Evolutionary conservation across 2,113 vertebrate species (phyloP), one percentile per base, ranked within the genome.

Genomic region (Pampusana beccarii): DNA sequence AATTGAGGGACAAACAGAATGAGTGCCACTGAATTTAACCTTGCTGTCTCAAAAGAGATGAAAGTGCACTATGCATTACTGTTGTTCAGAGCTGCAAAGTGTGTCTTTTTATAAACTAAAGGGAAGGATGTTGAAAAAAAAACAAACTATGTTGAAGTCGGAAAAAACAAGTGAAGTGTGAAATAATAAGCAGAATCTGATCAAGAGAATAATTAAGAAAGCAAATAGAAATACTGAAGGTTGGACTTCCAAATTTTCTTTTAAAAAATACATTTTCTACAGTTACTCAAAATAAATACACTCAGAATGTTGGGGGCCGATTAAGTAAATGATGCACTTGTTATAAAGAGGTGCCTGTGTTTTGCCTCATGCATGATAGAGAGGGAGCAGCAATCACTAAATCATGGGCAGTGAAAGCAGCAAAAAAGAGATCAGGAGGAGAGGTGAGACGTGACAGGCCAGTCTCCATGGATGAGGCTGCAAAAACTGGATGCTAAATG

Each of bases 1-100:
- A 82, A 90, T 82, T 90, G 90, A 50, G 44, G 62, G 90, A 82
- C 29, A 92, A 87, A 67, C 20, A 74, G 29, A 91, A 73, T 15
- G 34, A 70, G 19, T 79, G 46, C 34, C 56, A 81, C 20, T 51
- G 38, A 81, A 82, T 92, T 94, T 90, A 80, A 56, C 82, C 62
- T 88, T 82, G 54, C 50, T 69, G 16, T 92, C 85, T 69, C 70
- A 82, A 80, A 90, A 82, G 6, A 91, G 48, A 92, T 77, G 40
- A 85, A 92, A 95, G 20, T 4, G 24, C 36, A 77, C 85, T 90
- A 82, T 53, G 34, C 53, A 75, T 44, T 82, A 33, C 26, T 88
- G 19, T 72, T 82, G 33, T 74, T 79, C 51, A 85, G 54, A 87
- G 18, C 18, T 80, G 33, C 57, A 25, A 92, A 90, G 36, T 69